Base-by-base conservation (phyloP, 1,140 invertebrate species). In the Ips nitidus region DNA sequence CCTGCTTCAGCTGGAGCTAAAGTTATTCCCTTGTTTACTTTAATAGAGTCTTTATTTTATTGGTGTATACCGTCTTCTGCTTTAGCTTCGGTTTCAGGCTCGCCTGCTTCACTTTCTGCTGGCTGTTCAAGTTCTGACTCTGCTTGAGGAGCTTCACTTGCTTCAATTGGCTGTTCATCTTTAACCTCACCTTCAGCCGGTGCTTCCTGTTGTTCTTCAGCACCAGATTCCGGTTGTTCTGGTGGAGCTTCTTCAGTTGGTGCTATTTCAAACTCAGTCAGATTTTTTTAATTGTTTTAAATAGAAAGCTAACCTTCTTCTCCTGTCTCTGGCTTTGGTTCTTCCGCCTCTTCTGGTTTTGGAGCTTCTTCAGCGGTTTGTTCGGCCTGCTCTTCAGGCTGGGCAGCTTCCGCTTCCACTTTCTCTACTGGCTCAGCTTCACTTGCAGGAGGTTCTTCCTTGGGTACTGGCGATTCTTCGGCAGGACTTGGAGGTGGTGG, bases 401-500 rank as follows among this genome's bases (percentile, higher is more conserved):
- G 53, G 1, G 1, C 53, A 37, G 53, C 6, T 55, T 55, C 53
- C 6, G 7, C 53, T 5, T 47, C 45, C 45, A 47, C n/a, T n/a
- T 47, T 4, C 0, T 22, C 22, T 47, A 47, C 4, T 5, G 45
- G 22, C 22, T 22, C 45, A 4, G 45, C 45, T 8, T 8, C 52
- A 55, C 7, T 37, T 55, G 8, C 8, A n/a, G 2, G n/a, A 39
- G 41, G 41, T 47, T 67, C 52, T 47, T 70, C 64, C 39, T 62
- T 58, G 0, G 41, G 63, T 2, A 52, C 8, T 38, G 62, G 63
- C 56, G 58, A 60, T 66, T 71, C 71, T 56, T 74, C 71, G 3
- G 61, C 60, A 6, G 68, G 66, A 55, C 43, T 59, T 39, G 71
- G 71, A 37, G 71, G 71, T 52, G 68, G 71, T 22, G 71, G 71